Base-by-base conservation (phyloP, 2,888 invertebrate species). In the Nomada ferruginata region DNA sequence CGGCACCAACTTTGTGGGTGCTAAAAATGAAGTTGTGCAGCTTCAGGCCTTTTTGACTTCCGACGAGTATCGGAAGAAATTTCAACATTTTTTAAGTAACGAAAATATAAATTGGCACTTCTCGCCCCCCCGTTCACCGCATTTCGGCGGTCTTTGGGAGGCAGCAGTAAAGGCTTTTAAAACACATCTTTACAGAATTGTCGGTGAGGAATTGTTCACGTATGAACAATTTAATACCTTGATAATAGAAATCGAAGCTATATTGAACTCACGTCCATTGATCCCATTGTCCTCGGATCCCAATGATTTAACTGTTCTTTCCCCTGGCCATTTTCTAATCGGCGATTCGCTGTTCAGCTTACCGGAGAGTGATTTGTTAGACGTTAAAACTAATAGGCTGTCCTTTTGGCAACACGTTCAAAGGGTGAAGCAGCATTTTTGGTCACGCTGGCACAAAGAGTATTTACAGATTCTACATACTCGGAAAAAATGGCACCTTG, bases 71-170 rank as follows among this genome's bases (percentile, higher is more conserved):
- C 13, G 52, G 52, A 52, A 52, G 15, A 13, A 52, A 52, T 13
- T 52, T 52, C 52, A 55, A 55, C 18, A 55, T 9, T 55, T 55
- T 9, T 20, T 20, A 9, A n/a, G n/a, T n/a, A 9, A n/a, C 4
- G 9, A 18, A 20, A 20, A 55, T n/a, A 63, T 63, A 13, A 9
- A 20, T 5, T 74, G 66, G 61, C 66, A 74, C 23, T 66, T 74
- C 11, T 15, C 20, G 15, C 74, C 74, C 11, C 66, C 74, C 0
- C 23, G 50, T 2, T 57, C 74, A 1, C 60, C 60, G 5, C 65
- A 74, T 15, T 74, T 68, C 15, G 47, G 59, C 1, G 69, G 69
- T 10, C 15, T 26, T 26, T 26, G 26, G 26, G 26, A 26, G 26
- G 26, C 26, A 26, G 26, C 26, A 26, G 26, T 26, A 7, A 70